Base-by-base conservation (phyloP, 1,140 invertebrate species). In the Euwallacea fornicatus region DNA sequence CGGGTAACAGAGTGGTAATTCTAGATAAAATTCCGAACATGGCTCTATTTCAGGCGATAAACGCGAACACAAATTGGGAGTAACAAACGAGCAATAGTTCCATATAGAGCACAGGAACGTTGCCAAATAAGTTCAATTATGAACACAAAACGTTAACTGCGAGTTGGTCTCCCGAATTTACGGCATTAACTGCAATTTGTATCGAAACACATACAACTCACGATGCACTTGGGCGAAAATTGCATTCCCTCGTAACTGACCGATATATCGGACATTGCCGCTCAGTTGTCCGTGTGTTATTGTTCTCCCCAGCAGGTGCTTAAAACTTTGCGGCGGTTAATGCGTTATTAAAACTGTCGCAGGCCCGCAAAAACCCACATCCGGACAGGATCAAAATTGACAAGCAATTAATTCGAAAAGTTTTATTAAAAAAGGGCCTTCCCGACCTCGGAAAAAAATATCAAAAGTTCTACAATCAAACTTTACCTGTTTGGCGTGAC, bases 61-160 rank as follows among this genome's bases (percentile, higher is more conserved):
- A 63, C 21, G 61, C 61, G 41, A 63, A 63, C 61, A 63, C 61
- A 63, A 63, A 63, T 63, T 63, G 61, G 44, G 33, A 41, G 61
- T 15, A 63, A 63, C 61, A 63, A 63, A 63, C 47, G 61, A 16
- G 61, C 61, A 63, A 63, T 63, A 63, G 61, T 41, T 50, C 42
- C 46, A 63, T 50, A 63, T 63, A 33, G 7, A 63, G 61, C 9
- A 33, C 44, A 65, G 63, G 63, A 65, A 65, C 63, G 54, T 65
- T 65, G 63, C 63, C 63, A 65, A 65, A 65, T 65, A 65, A 65
- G 63, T 65, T 65, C 63, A 65, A 65, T 65, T 65, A 65, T 65
- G 63, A 65, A 50, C 63, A 42, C 43, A 33, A 65, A 65, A 65
- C 50, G 63, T 33, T 65, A 65, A 65, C 63, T 65, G 63, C 50